Conservation (phyloP, 2,113 vertebrate species). For the Xyrauchen texanus region DNA sequence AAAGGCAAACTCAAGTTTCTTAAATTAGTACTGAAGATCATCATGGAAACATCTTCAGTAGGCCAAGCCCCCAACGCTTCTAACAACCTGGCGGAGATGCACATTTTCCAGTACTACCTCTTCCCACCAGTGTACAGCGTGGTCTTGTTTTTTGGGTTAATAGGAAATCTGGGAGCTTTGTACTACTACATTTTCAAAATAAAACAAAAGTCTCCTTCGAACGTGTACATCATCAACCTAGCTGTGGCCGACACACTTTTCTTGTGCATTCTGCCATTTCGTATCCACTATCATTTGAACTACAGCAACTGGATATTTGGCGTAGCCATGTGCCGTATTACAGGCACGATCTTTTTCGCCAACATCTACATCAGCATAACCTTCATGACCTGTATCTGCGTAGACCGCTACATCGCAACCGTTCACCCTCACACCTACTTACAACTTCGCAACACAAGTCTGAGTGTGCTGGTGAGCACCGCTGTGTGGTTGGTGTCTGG, state of each 20-base stretch:
- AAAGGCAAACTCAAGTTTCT: not conserved
- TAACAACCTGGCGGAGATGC: too few species aligned
- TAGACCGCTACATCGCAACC: slow-evolving; percentile 79
- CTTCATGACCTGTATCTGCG: slow-evolving; percentile 79
- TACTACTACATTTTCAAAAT: slow-evolving; percentile 66
- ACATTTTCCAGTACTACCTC: slow-evolving; percentile 74
- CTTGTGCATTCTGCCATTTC: slow-evolving; percentile 76
- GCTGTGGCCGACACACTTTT: slow-evolving; percentile 73
- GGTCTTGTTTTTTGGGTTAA: slow-evolving; percentile 75
- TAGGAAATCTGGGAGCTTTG: slow-evolving; percentile 72
- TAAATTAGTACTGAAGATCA: too few species aligned
- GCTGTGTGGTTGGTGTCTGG: slow-evolving; percentile 67
- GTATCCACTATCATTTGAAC: slow-evolving; percentile 79
- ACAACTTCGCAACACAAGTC: slow-evolving; percentile 50
- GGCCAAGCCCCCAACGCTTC: too few species aligned
- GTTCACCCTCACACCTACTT: slow-evolving; percentile 76
- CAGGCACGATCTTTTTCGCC: slow-evolving; percentile 69
- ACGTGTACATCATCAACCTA: slow-evolving; percentile 78
- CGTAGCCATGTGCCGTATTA: slow-evolving; percentile 65
- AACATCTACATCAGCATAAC: slow-evolving; percentile 80
- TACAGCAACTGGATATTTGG: slow-evolving; percentile 79
- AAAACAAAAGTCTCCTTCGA: slow-evolving; percentile 61
- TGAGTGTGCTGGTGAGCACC: not conserved
- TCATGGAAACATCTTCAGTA: too few species aligned
- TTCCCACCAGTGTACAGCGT: slow-evolving; percentile 72